Conservation (phyloP, 2,888 invertebrate species). For the Scaptomyza tumidula region DNA sequence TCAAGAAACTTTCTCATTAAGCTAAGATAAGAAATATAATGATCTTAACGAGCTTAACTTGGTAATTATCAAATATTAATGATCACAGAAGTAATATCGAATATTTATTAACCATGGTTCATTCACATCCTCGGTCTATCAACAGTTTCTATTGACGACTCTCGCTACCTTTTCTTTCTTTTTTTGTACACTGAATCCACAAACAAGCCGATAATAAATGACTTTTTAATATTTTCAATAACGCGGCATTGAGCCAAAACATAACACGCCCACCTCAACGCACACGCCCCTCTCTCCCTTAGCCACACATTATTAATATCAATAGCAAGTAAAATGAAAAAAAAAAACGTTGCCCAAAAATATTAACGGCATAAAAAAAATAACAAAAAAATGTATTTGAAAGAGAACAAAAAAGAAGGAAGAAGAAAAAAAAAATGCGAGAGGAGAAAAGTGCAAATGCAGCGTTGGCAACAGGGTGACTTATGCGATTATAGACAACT, state of each 20-base stretch:
- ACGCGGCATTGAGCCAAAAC: constrained; percentile 62
- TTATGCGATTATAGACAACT: constrained; percentile 83
- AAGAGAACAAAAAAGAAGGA: constrained; percentile 35
- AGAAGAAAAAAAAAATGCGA: constrained; percentile 20
- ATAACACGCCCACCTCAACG: constrained; percentile 66
- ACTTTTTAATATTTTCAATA: constrained; percentile 80
- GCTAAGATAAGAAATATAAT: background rate
- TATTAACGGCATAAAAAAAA: constrained; percentile 55
- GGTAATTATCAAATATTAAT: background rate
- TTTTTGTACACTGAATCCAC: constrained; percentile 4
- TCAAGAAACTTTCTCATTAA: background rate
- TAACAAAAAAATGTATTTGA: constrained; percentile 22
- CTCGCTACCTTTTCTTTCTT: background rate
- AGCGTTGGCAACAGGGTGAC: constrained; percentile 81
- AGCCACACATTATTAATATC: constrained; percentile 58
- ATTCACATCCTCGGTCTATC: constrained; percentile 21
- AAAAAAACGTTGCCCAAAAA: constrained; percentile 43
- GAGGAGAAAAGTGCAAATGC: constrained; percentile 71
- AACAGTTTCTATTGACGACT: constrained; percentile 52
- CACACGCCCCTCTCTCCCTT: constrained; percentile 30
- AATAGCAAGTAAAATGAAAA: constrained; percentile 34
- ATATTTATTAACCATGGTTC: background rate
- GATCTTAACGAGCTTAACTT: background rate
- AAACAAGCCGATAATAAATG: constrained; percentile 63
- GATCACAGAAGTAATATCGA: constrained; percentile 6